Conservation (phyloP, 2,888 invertebrate genomes). For the Sthenelais limicola region DNA sequence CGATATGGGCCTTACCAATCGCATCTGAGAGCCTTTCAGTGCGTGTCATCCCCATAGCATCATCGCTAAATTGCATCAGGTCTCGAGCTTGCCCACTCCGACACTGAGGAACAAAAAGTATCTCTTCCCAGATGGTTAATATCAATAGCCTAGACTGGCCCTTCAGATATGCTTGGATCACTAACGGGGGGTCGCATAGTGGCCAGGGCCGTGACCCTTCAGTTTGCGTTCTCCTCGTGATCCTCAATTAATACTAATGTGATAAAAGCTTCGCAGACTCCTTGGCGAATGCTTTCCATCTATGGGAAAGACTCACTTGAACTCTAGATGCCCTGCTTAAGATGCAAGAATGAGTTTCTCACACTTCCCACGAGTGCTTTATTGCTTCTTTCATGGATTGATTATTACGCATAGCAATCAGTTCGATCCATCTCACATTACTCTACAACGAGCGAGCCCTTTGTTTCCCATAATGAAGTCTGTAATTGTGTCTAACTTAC, state of each 20-base stretch:
- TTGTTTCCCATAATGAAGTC: no score
- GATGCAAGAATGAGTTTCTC: no score
- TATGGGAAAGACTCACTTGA: no score
- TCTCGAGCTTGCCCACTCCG: slow-evolving; percentile 7
- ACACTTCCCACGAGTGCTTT: no score
- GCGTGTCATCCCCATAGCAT: neutral
- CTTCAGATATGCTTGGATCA: neutral
- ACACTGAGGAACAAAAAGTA: slow-evolving; percentile 10
- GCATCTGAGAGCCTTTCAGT: neutral
- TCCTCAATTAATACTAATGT: slow-evolving; percentile 32
- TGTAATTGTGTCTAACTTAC: no score
- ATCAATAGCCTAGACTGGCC: slow-evolving; percentile 2
- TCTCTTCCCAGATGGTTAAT: slow-evolving; percentile 22
- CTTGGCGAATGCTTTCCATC: no score
- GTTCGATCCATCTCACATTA: no score
- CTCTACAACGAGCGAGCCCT: no score
- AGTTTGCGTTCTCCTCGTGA: neutral
- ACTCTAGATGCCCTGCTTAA: no score
- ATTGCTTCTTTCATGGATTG: no score
- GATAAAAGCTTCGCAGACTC: slow-evolving; percentile 5
- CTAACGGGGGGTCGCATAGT: neutral
- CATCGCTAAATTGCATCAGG: slow-evolving; percentile 16
- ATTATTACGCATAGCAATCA: no score
- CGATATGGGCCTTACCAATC: neutral
- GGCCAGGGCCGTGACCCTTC: slow-evolving; percentile 14